Base-by-base conservation (phyloP, 2,888 invertebrate genomes). In the Horisme vitalbata region DNA sequence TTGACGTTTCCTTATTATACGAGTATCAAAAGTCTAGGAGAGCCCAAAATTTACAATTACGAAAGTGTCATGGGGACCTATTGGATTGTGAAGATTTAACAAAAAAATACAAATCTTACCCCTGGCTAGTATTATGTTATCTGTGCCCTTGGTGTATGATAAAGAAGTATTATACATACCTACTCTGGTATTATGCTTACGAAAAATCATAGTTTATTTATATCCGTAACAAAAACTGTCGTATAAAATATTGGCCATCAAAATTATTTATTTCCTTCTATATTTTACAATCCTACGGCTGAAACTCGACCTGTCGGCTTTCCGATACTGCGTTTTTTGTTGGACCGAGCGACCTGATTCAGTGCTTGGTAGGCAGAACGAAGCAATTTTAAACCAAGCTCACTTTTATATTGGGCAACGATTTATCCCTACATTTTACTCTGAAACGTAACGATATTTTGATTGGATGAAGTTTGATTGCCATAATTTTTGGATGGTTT, bases 291-390 rank as follows among this genome's bases (percentile, higher is more conserved):
- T 28, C 43, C 38, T 36, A 39, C 36, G 27, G 58, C 53, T 27
- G 55, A 66, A 65, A 57, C 55, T 38, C 53, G 36, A 57, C 45
- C 73, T 67, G 72, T 71, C 75, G 74, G 75, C 74, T 78, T 78
- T 72, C 58, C 68, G 69, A 72, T 72, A 68, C 70, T 59, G 63
- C 66, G 56, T 72, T 66, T 70, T 67, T 60, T 63, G 56, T 57
- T 32, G 36, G 14, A 13, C 33, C 27, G 27, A n/a, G 52, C 57
- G 43, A 41, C 53, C 60, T 59, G 61, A 57, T 51, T 57, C 61
- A 60, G 51, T 61, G 71, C 70, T 63, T 46, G 59, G 56, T 67
- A 63, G 68, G 71, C 70, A 67, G 59, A 65, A 63, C 60, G 63
- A 59, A 65, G 65, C 71, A 71, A 69, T 71, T 68, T 70, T 67